Evolutionary conservation across 1,140 invertebrate genomes (phyloP).

Genomic region (Penaeus vannamei): DNA sequence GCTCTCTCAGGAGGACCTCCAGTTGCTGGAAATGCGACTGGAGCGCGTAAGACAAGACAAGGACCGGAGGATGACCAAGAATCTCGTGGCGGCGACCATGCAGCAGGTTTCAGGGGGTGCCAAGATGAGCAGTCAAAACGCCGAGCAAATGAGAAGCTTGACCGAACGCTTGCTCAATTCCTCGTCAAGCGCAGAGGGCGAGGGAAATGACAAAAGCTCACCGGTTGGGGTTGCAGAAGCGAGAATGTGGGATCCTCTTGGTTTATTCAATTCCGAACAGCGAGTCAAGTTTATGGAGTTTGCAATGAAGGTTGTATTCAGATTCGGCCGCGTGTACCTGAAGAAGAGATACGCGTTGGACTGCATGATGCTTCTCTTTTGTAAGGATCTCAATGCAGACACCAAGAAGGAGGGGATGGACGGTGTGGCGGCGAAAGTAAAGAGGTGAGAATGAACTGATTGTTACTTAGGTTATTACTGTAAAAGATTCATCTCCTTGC

Average conservation of each 20-base stretch:
- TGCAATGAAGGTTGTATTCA: conserved; percentile 64
- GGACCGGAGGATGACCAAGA: conserved; percentile 48
- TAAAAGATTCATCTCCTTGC: not conserved
- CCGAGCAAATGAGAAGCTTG: conserved; percentile 22
- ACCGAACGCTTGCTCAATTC: conserved; percentile 34
- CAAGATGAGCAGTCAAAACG: not conserved
- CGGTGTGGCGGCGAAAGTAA: conserved; percentile 64
- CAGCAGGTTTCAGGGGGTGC: conserved; percentile 36
- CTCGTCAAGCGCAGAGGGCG: not conserved
- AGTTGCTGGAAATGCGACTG: conserved; percentile 43
- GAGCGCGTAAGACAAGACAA: conserved; percentile 54
- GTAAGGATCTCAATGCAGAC: conserved; percentile 64
- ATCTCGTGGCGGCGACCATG: conserved; percentile 50
- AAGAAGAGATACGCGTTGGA: conserved; percentile 65
- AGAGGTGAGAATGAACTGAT: conserved; percentile 50
- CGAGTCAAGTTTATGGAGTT: conserved; percentile 64
- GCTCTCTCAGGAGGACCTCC: conserved; percentile 62
- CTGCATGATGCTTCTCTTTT: conserved; percentile 67
- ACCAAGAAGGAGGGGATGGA: conserved; percentile 61
- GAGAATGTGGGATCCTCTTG: conserved; percentile 61
- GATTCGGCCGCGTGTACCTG: conserved; percentile 65
- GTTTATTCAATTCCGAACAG: conserved; percentile 53
- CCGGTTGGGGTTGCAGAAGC: conserved; percentile 23
- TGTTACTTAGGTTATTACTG: not conserved
- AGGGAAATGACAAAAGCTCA: not conserved